Percentiles rank a stretch among this genome's conserved stretches.
These are phyloP conservation scores for Drosophila anceps DNA, from an alignment of 2,888 invertebrate genomes.

Conservation along the genomic window DNA sequence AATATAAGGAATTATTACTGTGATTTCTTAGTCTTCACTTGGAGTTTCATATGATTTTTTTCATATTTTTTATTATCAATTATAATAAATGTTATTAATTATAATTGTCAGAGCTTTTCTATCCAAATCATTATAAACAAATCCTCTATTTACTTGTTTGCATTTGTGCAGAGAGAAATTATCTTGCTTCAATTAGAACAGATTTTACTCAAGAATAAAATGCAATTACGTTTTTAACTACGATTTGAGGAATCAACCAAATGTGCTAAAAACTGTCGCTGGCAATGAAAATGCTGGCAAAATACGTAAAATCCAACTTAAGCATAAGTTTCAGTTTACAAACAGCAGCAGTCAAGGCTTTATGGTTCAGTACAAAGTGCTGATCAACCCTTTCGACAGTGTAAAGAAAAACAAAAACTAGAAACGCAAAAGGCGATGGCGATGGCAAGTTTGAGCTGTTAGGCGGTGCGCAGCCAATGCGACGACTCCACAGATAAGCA, in stretches of 20 bases:
- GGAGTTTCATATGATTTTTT: background rate
- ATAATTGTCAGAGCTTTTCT: too few species aligned
- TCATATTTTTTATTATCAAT: background rate
- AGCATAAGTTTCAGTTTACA: background rate
- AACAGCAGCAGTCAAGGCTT: background rate
- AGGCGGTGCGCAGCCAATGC: conserved; percentile 58
- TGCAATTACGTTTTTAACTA: background rate
- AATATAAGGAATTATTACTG: background rate
- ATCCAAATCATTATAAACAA: too few species aligned
- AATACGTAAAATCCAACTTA: background rate
- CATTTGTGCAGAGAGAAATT: too few species aligned
- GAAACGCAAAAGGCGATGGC: conserved; percentile 16
- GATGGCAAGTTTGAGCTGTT: conserved; percentile 52
- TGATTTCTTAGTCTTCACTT: background rate
- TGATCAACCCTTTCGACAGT: conserved; percentile 25
- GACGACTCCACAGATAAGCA: conserved; percentile 74
- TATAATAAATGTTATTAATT: too few species aligned
- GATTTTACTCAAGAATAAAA: background rate
- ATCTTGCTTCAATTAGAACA: too few species aligned
- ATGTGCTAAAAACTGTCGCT: too few species aligned
- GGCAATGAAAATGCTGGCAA: background rate
- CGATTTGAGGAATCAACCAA: background rate
- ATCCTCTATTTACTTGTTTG: too few species aligned
- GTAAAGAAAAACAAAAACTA: conserved; percentile 27
- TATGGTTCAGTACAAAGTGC: background rate